Conservation (phyloP, 2,797 vertebrate genomes). For the Sebastes trivittatus region DNA sequence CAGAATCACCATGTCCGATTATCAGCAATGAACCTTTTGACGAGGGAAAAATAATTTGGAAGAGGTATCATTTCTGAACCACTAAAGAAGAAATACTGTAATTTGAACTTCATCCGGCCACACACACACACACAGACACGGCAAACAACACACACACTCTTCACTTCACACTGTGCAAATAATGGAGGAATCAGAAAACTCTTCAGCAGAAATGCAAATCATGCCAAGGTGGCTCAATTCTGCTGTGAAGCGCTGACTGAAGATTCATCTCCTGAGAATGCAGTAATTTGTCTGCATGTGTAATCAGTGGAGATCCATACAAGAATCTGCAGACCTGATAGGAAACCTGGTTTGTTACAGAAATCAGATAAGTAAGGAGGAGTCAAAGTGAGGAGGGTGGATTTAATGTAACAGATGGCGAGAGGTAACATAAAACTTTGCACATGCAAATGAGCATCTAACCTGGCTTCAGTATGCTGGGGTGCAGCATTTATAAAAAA, state of each 20-base stretch:
- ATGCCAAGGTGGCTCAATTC: constrained; percentile 43
- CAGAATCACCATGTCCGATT: not conserved
- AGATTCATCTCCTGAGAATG: constrained; percentile 57
- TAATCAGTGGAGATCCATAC: constrained; percentile 50
- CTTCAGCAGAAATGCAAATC: constrained; percentile 35
- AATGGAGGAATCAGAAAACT: constrained; percentile 31
- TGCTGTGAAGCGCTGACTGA: constrained; percentile 60
- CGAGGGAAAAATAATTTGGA: not conserved
- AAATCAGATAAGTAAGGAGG: constrained; percentile 30
- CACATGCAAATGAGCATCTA: constrained; percentile 26
- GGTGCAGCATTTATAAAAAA: not conserved
- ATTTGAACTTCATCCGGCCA: not conserved
- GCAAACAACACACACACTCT: constrained; percentile 1
- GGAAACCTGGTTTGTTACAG: constrained; percentile 41
- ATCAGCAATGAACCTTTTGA: not conserved
- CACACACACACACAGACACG: too few relatives aligned
- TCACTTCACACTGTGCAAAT: constrained; percentile 34
- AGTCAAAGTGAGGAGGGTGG: constrained; percentile 11
- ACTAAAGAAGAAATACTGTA: not conserved
- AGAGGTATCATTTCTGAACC: not conserved
- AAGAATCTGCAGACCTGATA: constrained; percentile 23
- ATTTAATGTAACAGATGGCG: constrained; percentile 32
- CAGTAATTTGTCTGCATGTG: constrained; percentile 59
- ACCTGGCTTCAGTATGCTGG: not conserved
- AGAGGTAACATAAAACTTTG: constrained; percentile 1